phyloP scores from a whole-genome alignment of 2,797 vertebrate species.

The Echeneis naucrates region DNA sequence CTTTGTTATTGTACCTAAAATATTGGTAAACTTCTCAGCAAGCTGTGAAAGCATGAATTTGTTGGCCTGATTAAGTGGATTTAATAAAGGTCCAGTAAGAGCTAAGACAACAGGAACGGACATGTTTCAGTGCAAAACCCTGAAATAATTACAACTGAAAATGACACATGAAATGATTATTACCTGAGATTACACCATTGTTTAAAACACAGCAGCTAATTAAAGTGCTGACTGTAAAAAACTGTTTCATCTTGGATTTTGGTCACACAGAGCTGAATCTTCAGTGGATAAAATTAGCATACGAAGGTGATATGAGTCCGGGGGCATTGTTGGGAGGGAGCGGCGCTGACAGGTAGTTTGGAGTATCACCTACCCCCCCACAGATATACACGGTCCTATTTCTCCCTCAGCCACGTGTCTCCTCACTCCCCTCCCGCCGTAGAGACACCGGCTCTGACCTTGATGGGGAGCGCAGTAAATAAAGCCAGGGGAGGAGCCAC shows the following conservation, averaged over 20 bases:
- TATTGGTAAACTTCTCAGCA: background rate
- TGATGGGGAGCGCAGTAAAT: slow-evolving; percentile 79
- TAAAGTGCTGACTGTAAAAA: background rate
- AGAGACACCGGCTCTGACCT: slow-evolving; percentile 78
- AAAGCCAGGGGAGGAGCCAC: slow-evolving; percentile 70
- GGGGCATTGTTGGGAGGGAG: slow-evolving; percentile 20
- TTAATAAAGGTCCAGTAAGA: background rate
- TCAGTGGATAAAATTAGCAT: slow-evolving; percentile 10
- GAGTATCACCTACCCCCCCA: slow-evolving; percentile 51
- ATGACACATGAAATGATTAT: background rate
- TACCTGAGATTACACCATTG: background rate
- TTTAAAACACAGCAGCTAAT: background rate
- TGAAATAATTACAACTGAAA: background rate
- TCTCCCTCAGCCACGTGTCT: slow-evolving; percentile 53
- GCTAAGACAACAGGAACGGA: background rate
- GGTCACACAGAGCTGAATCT: background rate
- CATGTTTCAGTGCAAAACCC: background rate
- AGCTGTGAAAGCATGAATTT: background rate
- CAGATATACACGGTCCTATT: slow-evolving; percentile 5
- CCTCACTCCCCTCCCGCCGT: slow-evolving; percentile 45
- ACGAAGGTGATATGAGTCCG: slow-evolving; percentile 36
- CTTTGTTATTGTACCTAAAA: background rate
- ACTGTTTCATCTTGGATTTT: background rate
- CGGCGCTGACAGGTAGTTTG: slow-evolving; percentile 54
- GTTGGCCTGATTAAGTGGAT: background rate